A percentile compares a stretch with the other conserved stretches of the same genome.
phyloP scores from a whole-genome alignment of 2,797 vertebrate genomes.

The Acanthiza pusilla region DNA sequence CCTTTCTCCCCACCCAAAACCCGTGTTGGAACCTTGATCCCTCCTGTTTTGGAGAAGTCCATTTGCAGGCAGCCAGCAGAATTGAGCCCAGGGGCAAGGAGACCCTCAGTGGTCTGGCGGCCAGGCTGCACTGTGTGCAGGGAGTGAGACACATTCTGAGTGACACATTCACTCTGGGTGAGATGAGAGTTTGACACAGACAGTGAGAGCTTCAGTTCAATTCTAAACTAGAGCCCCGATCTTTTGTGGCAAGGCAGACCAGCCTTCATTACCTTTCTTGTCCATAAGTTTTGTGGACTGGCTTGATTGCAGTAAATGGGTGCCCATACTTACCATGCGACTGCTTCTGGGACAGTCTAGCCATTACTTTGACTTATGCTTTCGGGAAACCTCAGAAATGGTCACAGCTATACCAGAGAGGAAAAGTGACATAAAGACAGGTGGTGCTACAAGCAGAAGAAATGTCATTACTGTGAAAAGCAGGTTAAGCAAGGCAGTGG shows the following conservation, averaged over 20 bases:
- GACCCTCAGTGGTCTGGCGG: not conserved
- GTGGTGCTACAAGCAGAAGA: not conserved
- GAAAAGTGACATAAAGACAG: not conserved
- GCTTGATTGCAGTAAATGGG: not conserved
- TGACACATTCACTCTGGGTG: not conserved
- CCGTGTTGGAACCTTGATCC: not conserved
- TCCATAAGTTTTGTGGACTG: rapidly evolving
- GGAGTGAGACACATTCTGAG: rapidly evolving
- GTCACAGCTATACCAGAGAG: not conserved
- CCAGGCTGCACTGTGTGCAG: not conserved
- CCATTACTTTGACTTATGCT: not conserved
- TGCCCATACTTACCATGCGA: not conserved
- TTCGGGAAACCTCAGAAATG: not conserved
- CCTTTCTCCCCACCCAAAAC: not conserved
- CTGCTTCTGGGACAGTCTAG: not conserved
- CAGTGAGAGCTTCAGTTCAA: not conserved
- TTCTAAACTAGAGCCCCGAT: not conserved
- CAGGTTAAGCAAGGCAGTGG: not conserved
- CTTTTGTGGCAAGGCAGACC: not conserved
- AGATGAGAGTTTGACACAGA: not conserved
- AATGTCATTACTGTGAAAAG: not conserved
- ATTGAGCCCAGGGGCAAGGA: rapidly evolving
- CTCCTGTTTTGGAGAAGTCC: not conserved
- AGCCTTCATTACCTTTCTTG: rapidly evolving
- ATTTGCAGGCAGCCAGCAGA: not conserved